These are phyloP conservation scores for Eublepharis macularius DNA, from an alignment of 2,113 vertebrate genomes.

Conservation along the genomic window DNA sequence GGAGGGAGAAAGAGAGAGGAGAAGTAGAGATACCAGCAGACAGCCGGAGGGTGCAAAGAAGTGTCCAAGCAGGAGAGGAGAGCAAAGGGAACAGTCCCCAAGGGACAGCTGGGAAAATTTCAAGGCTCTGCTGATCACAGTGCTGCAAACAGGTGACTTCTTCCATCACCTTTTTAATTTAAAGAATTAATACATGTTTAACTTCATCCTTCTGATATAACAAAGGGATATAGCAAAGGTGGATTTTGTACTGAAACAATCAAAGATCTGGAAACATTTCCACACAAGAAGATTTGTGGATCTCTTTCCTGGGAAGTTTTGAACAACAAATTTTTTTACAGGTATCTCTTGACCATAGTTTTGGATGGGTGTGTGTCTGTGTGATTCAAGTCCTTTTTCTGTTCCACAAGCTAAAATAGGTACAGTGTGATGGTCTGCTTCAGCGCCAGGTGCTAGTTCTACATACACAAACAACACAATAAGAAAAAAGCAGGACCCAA, in stretches of 20 bases:
- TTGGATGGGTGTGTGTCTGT: neutral
- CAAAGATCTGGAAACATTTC: neutral
- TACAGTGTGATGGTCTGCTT: too few relatives aligned
- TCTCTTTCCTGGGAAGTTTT: neutral
- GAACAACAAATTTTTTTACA: neutral
- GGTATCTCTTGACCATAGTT: neutral
- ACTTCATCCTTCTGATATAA: neutral
- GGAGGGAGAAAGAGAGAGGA: conserved; percentile 37
- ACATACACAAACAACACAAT: too few relatives aligned
- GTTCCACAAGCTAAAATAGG: too few relatives aligned
- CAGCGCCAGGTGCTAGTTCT: too few relatives aligned
- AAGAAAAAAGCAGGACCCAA: too few relatives aligned
- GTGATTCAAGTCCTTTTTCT: too few relatives aligned
- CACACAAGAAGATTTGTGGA: neutral
- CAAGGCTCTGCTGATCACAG: conserved; percentile 47
- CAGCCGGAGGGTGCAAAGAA: conserved; percentile 68
- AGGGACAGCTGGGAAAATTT: conserved; percentile 26
- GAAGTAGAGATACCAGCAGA: conserved; percentile 72
- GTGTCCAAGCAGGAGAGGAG: conserved; percentile 27
- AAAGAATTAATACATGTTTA: neutral
- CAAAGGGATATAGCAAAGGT: neutral
- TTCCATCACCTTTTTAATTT: neutral
- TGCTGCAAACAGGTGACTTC: conserved; percentile 70
- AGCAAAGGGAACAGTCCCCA: neutral
- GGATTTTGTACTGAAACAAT: neutral